Evolutionary conservation across 2,113 vertebrate species (phyloP), one percentile per base, ranked within the genome.

Genomic region (Puntigrus tetrazona): DNA sequence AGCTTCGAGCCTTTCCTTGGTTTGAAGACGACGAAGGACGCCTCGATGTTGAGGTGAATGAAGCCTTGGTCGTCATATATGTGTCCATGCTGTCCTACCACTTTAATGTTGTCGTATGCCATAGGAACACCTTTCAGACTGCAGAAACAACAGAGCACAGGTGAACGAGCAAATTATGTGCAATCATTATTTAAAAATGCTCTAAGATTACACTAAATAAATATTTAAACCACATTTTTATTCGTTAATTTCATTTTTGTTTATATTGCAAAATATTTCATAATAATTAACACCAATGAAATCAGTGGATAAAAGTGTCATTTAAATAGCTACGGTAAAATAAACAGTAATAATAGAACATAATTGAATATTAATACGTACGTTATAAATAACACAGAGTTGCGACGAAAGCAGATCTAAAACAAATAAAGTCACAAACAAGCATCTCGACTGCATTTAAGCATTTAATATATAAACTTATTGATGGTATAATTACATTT

Each of bases 21-120:
- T 84, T 94, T 95, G 88, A 99, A 99, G 69, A 97, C 84, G 47
- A 98, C 90, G 84, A 98, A 99, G 83, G 94, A 94, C 1, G 97
- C 98, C 83, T 99, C 94, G 59, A 99, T 88, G 90, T 98, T 93
- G 85, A 99, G 84, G 87, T 99, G 98, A 91, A 99, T 92, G 87
- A 96, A 97, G 14, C 97, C 97, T 5, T 95, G 95, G 87, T 99
- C 98, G 41, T 98, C 96, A 31, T 94, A 93, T 84, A 99, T 98
- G 87, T 96, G 93, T 36, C 97, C 98, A 1, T 96, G 86, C n/a
- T 93, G 94, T 0, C 95, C 93, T 29, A 97, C 63, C 67, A 98
- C 92, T 82, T 89, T 95, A 84, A 99, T 94, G 89, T 95, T 92
- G 88, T 98, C 95, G 84, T 98, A 99, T 0, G 98, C 97, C 78